phyloP scores from a whole-genome alignment of 2,797 vertebrate species.

The Mormyrus hasselquistii region DNA sequence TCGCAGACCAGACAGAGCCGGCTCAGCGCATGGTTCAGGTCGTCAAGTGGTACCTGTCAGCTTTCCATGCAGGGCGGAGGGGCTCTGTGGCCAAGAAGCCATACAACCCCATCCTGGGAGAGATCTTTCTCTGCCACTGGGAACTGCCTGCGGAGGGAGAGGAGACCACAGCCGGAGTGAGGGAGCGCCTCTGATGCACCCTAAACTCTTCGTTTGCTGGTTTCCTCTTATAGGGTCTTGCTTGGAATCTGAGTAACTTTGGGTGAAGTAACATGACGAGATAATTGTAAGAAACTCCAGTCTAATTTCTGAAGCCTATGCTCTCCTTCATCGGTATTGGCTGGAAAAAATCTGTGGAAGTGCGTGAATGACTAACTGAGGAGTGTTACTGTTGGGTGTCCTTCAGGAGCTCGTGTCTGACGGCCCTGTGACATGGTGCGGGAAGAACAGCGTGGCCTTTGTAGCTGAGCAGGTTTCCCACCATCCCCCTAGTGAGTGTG shows the following conservation, averaged over 20 bases:
- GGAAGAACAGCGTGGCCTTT: slow-evolving; percentile 82
- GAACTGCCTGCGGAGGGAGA: slow-evolving; percentile 77
- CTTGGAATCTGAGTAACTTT: background rate
- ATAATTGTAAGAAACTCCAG: background rate
- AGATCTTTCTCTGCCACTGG: slow-evolving; percentile 97
- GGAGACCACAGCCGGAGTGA: slow-evolving; percentile 61
- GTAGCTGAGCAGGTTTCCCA: slow-evolving; percentile 98
- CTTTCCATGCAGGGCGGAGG: slow-evolving; percentile 95
- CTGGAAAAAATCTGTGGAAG: background rate
- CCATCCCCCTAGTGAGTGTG: slow-evolving; percentile 92
- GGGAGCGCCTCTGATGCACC: slow-evolving; percentile 1
- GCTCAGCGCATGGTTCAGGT: slow-evolving; percentile 92
- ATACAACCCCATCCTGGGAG: slow-evolving; percentile 95
- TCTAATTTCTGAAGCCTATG: background rate
- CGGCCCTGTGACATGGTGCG: slow-evolving; percentile 84
- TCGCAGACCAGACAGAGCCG: slow-evolving; percentile 85
- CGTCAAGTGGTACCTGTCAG: slow-evolving; percentile 96
- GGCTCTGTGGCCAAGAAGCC: slow-evolving; percentile 98
- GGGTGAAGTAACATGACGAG: background rate
- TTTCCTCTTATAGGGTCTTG: background rate
- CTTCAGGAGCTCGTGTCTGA: slow-evolving; percentile 79
- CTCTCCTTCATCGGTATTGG: background rate
- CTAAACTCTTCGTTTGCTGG: background rate
- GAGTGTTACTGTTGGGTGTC: background rate
- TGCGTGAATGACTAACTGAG: background rate